Conservation (phyloP, 1,140 invertebrate species). For the Hylaeus anthracinus region DNA sequence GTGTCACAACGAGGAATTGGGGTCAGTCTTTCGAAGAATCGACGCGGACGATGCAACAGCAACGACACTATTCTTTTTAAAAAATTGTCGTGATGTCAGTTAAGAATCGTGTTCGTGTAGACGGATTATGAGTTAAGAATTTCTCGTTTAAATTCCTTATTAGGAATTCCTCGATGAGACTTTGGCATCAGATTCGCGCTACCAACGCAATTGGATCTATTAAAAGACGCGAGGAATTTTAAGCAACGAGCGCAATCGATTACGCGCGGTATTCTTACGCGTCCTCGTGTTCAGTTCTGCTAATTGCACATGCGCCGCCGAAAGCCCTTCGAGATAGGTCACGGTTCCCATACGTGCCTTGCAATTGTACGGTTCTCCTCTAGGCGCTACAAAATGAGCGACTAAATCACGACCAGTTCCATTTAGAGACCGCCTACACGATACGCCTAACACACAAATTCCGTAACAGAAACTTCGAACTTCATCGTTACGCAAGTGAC, state of each 20-base stretch:
- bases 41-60: not conserved
- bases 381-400: not conserved
- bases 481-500: not conserved
- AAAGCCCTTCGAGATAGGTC: conserved; percentile 25
- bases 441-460: conserved; percentile 2
- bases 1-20: conserved; percentile 23
- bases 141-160: too few relatives aligned
- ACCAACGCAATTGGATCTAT: not conserved
- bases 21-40: conserved; percentile 24
- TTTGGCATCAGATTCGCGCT: too few relatives aligned
- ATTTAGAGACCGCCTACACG: not conserved
- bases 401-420: conserved; percentile 40
- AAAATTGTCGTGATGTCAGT: too few relatives aligned
- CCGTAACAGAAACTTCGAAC: not conserved
- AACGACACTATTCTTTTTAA: not conserved
- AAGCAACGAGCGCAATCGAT: not conserved
- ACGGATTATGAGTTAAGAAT: too few relatives aligned
- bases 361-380: conserved; percentile 32
- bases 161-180: too few relatives aligned
- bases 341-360: conserved; percentile 35
- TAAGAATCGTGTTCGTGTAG: too few relatives aligned
- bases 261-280: conserved; percentile 15
- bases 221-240: not conserved
- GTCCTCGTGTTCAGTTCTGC: not conserved
- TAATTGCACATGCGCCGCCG: conserved; percentile 41